A percentile compares a stretch with the other conserved stretches of the same genome.
phyloP scores from a whole-genome alignment of 2,797 vertebrate species.

The Oophaga sylvatica region DNA sequence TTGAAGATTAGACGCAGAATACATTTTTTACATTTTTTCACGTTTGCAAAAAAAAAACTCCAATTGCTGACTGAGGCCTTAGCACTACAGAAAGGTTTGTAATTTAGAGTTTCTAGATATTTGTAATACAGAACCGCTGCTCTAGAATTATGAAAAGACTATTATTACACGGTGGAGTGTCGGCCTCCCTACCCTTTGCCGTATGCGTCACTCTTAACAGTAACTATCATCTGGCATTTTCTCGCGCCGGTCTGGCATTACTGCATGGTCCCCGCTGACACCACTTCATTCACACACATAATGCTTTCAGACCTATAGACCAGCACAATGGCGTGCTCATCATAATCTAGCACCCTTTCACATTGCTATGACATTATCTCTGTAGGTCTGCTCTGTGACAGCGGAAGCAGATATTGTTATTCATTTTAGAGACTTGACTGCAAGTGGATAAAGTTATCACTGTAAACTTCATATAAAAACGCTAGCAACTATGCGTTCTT shows the following conservation, averaged over 20 bases:
- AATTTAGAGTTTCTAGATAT: not conserved
- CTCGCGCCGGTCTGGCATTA: conserved; percentile 31
- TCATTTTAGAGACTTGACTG: conserved; percentile 8
- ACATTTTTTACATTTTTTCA: too few species aligned
- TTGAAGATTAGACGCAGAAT: too few species aligned
- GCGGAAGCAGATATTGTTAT: conserved; percentile 11
- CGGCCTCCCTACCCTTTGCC: not conserved
- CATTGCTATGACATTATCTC: conserved; percentile 49
- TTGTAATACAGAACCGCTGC: not conserved
- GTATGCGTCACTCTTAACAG: conserved; percentile 39
- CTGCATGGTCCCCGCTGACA: conserved; percentile 45
- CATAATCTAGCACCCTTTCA: conserved; percentile 49
- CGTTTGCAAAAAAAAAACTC: too few species aligned
- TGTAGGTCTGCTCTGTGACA: not conserved
- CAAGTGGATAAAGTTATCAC: conserved; percentile 30
- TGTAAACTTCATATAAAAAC: not conserved
- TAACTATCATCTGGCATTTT: conserved; percentile 46
- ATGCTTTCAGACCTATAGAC: conserved; percentile 7
- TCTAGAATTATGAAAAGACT: not conserved
- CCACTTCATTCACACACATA: conserved; percentile 40
- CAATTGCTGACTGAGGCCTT: too few species aligned
- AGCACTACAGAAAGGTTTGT: not conserved
- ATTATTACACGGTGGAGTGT: not conserved
- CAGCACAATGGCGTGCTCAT: conserved; percentile 33
- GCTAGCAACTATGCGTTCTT: not conserved